A percentile compares a stretch with the other conserved stretches of the same genome.
Evolutionary conservation across 2,113 vertebrate species (phyloP).

Genomic region (Notechis scutatus): DNA sequence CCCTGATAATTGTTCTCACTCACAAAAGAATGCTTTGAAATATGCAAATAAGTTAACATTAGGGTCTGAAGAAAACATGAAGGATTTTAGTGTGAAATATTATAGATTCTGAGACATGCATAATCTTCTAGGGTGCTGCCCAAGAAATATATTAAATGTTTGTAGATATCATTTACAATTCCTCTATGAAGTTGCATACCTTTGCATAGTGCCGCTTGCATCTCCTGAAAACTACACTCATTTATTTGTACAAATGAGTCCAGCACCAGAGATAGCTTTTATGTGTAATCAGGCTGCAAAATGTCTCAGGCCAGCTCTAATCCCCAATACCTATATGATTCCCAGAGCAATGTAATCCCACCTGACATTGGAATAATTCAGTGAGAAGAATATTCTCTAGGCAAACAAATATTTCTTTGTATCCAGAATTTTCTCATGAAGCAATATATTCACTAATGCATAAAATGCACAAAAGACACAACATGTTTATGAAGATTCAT

Average conservation of each 20-base stretch:
- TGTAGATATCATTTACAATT: background rate
- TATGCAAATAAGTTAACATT: background rate
- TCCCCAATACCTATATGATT: background rate
- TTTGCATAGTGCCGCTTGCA: background rate
- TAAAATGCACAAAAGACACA: background rate
- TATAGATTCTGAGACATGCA: background rate
- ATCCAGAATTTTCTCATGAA: background rate
- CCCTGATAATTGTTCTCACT: background rate
- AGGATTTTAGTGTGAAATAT: background rate
- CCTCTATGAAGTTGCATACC: background rate
- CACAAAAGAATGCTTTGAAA: background rate
- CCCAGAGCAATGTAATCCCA: background rate
- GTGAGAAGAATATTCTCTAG: background rate
- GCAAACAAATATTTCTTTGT: background rate
- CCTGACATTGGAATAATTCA: background rate
- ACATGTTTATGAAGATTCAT: background rate
- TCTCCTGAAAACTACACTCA: background rate
- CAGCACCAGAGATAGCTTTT: background rate
- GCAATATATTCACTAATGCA: background rate
- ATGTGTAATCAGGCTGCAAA: background rate
- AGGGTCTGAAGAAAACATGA: background rate
- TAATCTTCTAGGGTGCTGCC: background rate
- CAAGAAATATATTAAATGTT: background rate
- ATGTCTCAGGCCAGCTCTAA: background rate
- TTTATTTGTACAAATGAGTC: background rate